Conservation (phyloP, 1,140 invertebrate species). For the Episyrphus balteatus region DNA sequence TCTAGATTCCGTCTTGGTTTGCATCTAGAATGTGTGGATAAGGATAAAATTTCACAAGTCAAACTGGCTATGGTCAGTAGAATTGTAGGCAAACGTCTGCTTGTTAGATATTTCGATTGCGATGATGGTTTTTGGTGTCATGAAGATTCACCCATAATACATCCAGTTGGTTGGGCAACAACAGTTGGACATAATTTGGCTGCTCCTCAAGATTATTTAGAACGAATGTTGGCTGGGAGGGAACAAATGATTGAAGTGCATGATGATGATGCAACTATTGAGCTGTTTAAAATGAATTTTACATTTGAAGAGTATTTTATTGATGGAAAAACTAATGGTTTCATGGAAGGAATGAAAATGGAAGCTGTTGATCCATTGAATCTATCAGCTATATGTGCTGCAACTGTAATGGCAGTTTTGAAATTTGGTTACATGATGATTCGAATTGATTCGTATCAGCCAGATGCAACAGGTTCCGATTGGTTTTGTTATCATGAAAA, state of each 20-base stretch:
- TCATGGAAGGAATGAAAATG: constrained; percentile 86
- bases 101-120: constrained; percentile 81
- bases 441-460: constrained; percentile 80
- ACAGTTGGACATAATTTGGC: constrained; percentile 76
- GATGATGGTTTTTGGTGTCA: constrained; percentile 92
- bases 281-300: constrained; percentile 51
- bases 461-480: constrained; percentile 71
- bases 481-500: constrained; percentile 90
- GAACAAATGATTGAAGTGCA: constrained; percentile 36
- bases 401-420: constrained; percentile 87
- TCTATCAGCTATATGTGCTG: constrained; percentile 85
- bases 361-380: constrained; percentile 95
- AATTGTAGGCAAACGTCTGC: constrained; percentile 82
- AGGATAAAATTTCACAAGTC: constrained; percentile 87
- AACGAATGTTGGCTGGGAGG: constrained; percentile 44
- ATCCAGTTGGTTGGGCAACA: constrained; percentile 90
- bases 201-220: constrained; percentile 64
- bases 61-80: constrained; percentile 79
- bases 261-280: constrained; percentile 61
- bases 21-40: constrained; percentile 88
- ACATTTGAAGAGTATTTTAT: constrained; percentile 35
- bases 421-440: constrained; percentile 93
- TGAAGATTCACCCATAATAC: constrained; percentile 85
- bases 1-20: constrained; percentile 72
- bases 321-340: constrained; percentile 41